A percentile compares a stretch with the other conserved stretches of the same genome.
These are phyloP conservation scores for Formicarius rufipectus DNA, from an alignment of 2,113 vertebrate genomes.

Conservation along the genomic window DNA sequence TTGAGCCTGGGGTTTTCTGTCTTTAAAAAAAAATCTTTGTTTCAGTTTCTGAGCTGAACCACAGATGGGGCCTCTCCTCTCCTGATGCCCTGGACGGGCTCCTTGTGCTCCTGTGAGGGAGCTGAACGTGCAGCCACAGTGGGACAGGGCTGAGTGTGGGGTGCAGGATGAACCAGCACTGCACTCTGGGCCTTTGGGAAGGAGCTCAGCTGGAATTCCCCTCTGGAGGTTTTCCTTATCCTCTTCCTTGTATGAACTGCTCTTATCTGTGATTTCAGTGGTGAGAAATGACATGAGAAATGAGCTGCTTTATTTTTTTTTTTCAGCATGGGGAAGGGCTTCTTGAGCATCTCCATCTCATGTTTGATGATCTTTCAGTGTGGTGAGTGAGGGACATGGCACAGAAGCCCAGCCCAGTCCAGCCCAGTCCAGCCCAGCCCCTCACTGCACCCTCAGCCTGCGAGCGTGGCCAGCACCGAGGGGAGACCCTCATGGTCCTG, in stretches of 20 bases:
- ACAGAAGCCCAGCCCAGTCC: neutral
- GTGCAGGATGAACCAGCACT: neutral
- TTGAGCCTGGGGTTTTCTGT: neutral
- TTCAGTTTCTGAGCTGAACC: neutral
- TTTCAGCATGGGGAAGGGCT: neutral
- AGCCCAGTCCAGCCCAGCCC: neutral
- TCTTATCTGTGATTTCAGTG: neutral
- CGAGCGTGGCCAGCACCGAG: fast-evolving
- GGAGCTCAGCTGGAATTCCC: constrained; percentile 50
- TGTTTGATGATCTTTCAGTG: fast-evolving
- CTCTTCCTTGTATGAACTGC: constrained; percentile 23
- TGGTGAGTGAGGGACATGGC: fast-evolving
- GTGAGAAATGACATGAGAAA: neutral
- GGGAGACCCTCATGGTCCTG: fast-evolving
- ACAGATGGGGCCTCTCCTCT: neutral
- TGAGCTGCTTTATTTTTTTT: fast-evolving
- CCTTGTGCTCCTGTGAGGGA: fast-evolving
- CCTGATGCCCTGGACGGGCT: neutral
- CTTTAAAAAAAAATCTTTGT: neutral
- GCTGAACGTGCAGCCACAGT: neutral
- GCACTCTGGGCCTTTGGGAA: neutral
- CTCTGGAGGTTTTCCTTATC: neutral
- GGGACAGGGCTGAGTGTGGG: neutral
- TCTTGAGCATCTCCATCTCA: neutral
- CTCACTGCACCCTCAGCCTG: neutral